Evolutionary conservation across 2,888 invertebrate genomes (phyloP).

Genomic region (Scelioninae gen. 2): DNA sequence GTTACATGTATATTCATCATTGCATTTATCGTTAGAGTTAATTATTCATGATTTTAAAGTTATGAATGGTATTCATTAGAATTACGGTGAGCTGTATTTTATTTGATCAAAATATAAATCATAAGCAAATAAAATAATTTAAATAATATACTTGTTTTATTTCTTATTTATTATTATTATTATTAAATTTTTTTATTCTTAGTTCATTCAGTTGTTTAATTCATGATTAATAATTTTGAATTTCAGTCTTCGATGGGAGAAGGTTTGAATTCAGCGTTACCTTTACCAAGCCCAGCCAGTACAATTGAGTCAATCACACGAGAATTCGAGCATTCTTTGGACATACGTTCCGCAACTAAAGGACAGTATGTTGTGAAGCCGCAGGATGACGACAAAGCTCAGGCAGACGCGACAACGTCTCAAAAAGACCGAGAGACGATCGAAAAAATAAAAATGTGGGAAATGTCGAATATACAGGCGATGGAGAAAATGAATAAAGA

Average conservation of each 20-base stretch:
- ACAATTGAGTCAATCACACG: slow-evolving; percentile 87
- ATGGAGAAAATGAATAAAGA: slow-evolving; percentile 72
- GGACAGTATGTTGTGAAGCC: slow-evolving; percentile 80
- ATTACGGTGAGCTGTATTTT: too few species aligned
- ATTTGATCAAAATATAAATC: too few species aligned
- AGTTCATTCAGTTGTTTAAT: too few species aligned
- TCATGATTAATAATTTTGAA: too few species aligned
- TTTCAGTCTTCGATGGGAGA: slow-evolving; percentile 74
- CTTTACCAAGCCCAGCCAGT: slow-evolving; percentile 85
- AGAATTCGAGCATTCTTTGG: slow-evolving; percentile 90
- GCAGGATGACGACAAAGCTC: slow-evolving; percentile 83
- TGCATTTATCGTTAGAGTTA: too few species aligned
- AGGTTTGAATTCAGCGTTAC: slow-evolving; percentile 75
- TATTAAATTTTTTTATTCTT: slow-evolving; percentile 22
- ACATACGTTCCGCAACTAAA: slow-evolving; percentile 80
- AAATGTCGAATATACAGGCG: slow-evolving; percentile 75
- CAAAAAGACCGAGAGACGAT: slow-evolving; percentile 79
- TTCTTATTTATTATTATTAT: slow-evolving; percentile 1
- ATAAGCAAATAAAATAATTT: not conserved
- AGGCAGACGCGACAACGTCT: slow-evolving; percentile 79
- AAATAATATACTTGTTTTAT: not conserved
- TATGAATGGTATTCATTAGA: too few species aligned
- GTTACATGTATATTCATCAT: too few species aligned
- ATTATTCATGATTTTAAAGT: too few species aligned
- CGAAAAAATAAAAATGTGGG: slow-evolving; percentile 77